Evolutionary conservation across 2,888 invertebrate genomes (phyloP), one percentile per base, ranked within the genome.

Genomic region (Smittia sp.): DNA sequence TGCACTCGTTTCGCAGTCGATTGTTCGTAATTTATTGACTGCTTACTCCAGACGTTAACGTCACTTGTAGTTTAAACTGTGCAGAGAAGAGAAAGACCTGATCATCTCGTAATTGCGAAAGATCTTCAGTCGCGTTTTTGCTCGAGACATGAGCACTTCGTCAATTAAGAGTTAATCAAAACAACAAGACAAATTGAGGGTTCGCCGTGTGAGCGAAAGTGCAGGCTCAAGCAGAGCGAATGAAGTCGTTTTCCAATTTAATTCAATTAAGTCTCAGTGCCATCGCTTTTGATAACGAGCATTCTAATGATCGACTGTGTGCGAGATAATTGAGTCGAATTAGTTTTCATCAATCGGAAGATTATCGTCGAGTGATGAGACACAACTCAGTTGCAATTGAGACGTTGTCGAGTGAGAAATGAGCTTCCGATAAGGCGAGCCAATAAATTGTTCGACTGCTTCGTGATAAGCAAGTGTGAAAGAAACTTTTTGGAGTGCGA

Each of bases 151-250:
- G 15, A 11, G 11, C 46, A n/a, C 46, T 46, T 11, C 46, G 15
- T 46, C 15, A n/a, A 46, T 46, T 46, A 46, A n/a, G 2, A 46
- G n/a, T 46, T 32, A 6, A 11, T 13, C n/a, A 32, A 46, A 46
- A 46, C n/a, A 46, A 46, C 2, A 46, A 46, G 69, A 69, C 69
- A 69, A 52, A 54, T 69, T 69, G 69, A 52, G 69, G 24, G 25
- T 54, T 20, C 52, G 11, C 25, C 20, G 18, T 6, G 22, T 13
- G 7, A 6, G 41, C 38, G 18, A 38, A 6, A 67, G n/a, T 25
- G 15, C 24, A 39, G 39, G 18, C 18, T 39, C 27, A 27, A 25
- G 11, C 11, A 9, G 6, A 2, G 25, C 20, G 22, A 58, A 58
- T 58, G 4, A 22, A 58, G 20, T 58, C 69, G 52, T 25, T 54